phyloP scores from a whole-genome alignment of 2,797 vertebrate genomes.

The Anolis apletophallus region DNA sequence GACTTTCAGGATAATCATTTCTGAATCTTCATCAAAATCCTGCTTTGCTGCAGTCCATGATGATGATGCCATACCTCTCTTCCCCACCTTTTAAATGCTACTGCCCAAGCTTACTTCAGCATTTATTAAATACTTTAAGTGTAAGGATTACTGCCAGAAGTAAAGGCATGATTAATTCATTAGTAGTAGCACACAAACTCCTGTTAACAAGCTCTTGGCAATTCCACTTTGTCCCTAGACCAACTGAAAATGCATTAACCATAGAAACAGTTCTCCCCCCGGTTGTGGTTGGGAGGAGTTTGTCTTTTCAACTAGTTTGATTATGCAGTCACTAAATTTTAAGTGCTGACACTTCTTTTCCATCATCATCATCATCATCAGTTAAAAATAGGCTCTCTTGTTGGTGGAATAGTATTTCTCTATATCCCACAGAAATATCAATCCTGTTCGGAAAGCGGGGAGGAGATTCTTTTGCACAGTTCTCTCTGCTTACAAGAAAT shows the following conservation, averaged over 20 bases:
- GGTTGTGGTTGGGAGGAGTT: neutral
- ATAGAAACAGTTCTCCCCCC: neutral
- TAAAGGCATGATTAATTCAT: slow-evolving; percentile 48
- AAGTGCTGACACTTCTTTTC: too few relatives aligned
- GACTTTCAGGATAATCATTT: too few relatives aligned
- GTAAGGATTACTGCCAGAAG: slow-evolving; percentile 48
- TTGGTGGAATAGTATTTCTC: too few relatives aligned
- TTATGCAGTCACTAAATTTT: neutral
- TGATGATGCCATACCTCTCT: slow-evolving; percentile 8
- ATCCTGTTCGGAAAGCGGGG: too few relatives aligned
- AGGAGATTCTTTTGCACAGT: too few relatives aligned
- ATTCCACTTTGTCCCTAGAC: slow-evolving; percentile 34
- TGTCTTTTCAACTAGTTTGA: slow-evolving; percentile 16
- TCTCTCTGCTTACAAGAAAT: too few relatives aligned
- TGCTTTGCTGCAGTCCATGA: neutral
- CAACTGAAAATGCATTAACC: neutral
- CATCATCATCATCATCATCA: too few relatives aligned
- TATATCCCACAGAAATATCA: too few relatives aligned
- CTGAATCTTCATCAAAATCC: too few relatives aligned
- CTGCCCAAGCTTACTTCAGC: slow-evolving; percentile 32
- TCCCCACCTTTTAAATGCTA: neutral
- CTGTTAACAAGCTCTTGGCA: neutral
- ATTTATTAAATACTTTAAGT: slow-evolving; percentile 57
- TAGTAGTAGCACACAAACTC: slow-evolving; percentile 21
- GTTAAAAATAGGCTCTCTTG: too few relatives aligned